Evolutionary conservation across 2,888 invertebrate species (phyloP).

Genomic region (Oscheius sp.): DNA sequence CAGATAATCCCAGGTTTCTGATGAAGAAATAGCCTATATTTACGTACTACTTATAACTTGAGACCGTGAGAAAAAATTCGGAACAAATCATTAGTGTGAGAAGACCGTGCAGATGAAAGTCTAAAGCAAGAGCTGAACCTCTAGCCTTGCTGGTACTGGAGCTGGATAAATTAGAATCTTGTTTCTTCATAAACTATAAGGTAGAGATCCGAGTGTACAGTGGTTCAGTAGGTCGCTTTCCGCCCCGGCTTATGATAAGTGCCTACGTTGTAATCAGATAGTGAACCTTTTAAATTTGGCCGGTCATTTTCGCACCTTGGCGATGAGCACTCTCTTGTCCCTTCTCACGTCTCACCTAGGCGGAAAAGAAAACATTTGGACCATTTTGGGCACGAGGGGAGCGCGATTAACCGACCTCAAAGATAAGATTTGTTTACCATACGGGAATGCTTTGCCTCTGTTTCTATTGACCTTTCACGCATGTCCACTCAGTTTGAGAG

Average conservation of each 20-base stretch:
- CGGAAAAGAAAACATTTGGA: neutral
- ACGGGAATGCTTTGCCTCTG: neutral
- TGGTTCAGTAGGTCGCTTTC: neutral
- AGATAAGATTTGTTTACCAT: neutral
- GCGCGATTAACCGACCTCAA: constrained; percentile 5
- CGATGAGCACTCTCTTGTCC: neutral
- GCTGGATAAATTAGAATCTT: no score
- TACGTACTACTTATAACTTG: no score
- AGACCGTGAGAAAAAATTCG: no score
- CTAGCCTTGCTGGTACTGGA: no score
- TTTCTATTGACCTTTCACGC: constrained; percentile 28
- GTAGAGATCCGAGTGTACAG: constrained; percentile 9
- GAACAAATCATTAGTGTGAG: no score
- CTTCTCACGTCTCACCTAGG: constrained; percentile 1
- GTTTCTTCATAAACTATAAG: neutral
- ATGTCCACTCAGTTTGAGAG: neutral
- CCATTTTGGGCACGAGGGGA: neutral
- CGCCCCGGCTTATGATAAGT: constrained; percentile 1
- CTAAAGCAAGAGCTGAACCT: no score
- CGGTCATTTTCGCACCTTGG: neutral
- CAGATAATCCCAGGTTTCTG: no score
- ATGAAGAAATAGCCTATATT: no score
- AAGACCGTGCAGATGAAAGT: no score
- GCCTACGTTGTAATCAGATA: neutral
- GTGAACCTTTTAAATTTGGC: neutral